phyloP scores from a whole-genome alignment of 2,113 vertebrate genomes.

The Crotophaga sulcirostris region DNA sequence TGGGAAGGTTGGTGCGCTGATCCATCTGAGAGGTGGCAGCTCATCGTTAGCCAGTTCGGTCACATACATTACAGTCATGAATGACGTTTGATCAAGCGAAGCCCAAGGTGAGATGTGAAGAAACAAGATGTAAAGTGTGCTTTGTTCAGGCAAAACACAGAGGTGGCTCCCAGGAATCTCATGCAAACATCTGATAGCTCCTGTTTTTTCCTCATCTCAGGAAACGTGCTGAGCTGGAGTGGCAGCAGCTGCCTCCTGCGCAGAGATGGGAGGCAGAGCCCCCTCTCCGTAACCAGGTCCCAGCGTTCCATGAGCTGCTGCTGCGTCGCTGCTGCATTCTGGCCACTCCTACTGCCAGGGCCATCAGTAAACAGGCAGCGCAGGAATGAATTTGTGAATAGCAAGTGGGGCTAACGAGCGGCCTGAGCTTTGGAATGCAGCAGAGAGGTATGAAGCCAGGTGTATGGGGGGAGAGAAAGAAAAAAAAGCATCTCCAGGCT shows the following conservation, averaged over 20 bases:
- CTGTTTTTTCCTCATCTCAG: constrained; percentile 61
- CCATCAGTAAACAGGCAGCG: constrained; percentile 1
- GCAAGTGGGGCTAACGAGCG: constrained; percentile 16
- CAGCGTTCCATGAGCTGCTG: constrained; percentile 80
- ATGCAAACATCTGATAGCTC: neutral
- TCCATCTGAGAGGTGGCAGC: neutral
- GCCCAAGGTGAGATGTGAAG: neutral
- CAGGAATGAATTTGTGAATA: constrained; percentile 48
- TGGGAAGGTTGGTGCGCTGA: neutral
- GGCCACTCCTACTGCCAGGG: constrained; percentile 74
- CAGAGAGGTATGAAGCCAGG: constrained; percentile 12
- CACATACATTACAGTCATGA: neutral
- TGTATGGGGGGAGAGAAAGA: neutral
- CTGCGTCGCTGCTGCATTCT: constrained; percentile 74
- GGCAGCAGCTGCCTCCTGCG: constrained; percentile 83
- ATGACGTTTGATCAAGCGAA: neutral
- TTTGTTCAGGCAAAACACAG: neutral
- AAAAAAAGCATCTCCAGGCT: constrained; percentile 17
- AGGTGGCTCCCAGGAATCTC: constrained; percentile 11
- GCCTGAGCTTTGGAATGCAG: constrained; percentile 37
- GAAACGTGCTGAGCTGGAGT: constrained; percentile 75
- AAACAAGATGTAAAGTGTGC: neutral
- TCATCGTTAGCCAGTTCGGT: neutral
- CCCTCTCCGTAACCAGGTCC: neutral
- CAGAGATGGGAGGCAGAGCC: constrained; percentile 38